Conservation (phyloP, 2,888 invertebrate genomes). For the Leptinotarsa rubiginosa region DNA sequence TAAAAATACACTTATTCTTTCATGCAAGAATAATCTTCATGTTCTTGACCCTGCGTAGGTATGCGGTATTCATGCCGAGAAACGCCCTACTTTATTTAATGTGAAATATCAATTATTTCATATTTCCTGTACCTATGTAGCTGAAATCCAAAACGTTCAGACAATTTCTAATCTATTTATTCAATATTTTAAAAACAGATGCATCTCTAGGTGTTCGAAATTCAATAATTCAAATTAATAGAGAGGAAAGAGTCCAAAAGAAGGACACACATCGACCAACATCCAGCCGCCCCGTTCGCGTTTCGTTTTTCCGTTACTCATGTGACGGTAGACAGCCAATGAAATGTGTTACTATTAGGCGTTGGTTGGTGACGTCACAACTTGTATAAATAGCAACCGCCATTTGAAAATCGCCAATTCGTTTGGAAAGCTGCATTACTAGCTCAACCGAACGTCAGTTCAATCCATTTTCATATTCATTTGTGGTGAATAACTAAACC, state of each 20-base stretch:
- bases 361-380: slow-evolving; percentile 59
- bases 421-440: slow-evolving; percentile 78
- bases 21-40: slow-evolving; percentile 35
- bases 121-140: background rate
- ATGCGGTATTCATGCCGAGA: slow-evolving; percentile 24
- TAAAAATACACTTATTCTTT: slow-evolving; percentile 35
- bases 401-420: slow-evolving; percentile 68
- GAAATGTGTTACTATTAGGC: slow-evolving; percentile 63
- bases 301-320: slow-evolving; percentile 53
- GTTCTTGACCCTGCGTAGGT: slow-evolving; percentile 26
- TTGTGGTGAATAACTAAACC: slow-evolving; percentile 51
- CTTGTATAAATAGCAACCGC: slow-evolving; percentile 69
- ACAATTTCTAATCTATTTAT: background rate
- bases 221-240: slow-evolving; percentile 26
- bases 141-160: background rate
- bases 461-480: slow-evolving; percentile 45
- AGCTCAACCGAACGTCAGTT: slow-evolving; percentile 69
- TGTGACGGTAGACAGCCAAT: slow-evolving; percentile 66
- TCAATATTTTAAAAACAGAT: slow-evolving; percentile 9
- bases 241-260: slow-evolving; percentile 12
- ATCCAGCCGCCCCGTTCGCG: slow-evolving; percentile 22
- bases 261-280: slow-evolving; percentile 10
- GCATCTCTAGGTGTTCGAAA: slow-evolving; percentile 13
- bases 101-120: background rate
- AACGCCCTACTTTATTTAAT: slow-evolving; percentile 8